Evolutionary conservation across 2,797 vertebrate genomes (phyloP).

Genomic region (Acestrorhynchus altus): DNA sequence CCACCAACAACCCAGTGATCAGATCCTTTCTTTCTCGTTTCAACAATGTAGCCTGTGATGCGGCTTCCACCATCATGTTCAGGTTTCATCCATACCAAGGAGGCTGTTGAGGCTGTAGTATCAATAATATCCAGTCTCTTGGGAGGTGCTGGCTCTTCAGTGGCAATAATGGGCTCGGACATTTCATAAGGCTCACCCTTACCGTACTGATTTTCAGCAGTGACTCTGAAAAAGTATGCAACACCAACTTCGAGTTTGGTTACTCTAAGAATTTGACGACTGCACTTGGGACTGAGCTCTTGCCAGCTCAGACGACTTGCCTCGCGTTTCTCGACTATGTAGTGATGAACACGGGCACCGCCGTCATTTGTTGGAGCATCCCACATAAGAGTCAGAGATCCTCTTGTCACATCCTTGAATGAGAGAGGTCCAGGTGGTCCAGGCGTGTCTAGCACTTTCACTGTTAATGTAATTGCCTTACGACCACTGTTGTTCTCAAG

Average conservation of each 20-base stretch:
- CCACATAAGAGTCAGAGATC: constrained; percentile 95
- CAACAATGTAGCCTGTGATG: constrained; percentile 91
- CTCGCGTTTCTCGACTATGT: constrained; percentile 93
- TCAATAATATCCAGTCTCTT: constrained; percentile 95
- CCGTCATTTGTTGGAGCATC: constrained; percentile 94
- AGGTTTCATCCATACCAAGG: constrained; percentile 95
- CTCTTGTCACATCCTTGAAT: constrained; percentile 94
- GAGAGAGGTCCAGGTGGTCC: constrained; percentile 92
- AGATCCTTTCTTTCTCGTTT: constrained; percentile 90
- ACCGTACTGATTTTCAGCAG: constrained; percentile 94
- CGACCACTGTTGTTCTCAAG: constrained; percentile 96
- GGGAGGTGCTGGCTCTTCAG: constrained; percentile 95
- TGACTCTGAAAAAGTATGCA: constrained; percentile 92
- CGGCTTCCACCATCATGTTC: constrained; percentile 97
- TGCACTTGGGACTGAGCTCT: constrained; percentile 87
- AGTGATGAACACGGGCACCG: constrained; percentile 92
- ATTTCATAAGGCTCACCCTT: constrained; percentile 92
- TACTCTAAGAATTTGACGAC: constrained; percentile 90
- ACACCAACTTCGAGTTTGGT: constrained; percentile 86
- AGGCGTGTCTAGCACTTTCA: constrained; percentile 95
- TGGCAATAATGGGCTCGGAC: constrained; percentile 91
- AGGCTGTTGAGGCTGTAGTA: constrained; percentile 89
- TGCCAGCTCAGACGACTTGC: constrained; percentile 97
- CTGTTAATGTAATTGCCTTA: constrained; percentile 94
- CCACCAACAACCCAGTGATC: constrained; percentile 88